Conservation (phyloP, 2,888 invertebrate genomes). For the Clostera curtula region DNA sequence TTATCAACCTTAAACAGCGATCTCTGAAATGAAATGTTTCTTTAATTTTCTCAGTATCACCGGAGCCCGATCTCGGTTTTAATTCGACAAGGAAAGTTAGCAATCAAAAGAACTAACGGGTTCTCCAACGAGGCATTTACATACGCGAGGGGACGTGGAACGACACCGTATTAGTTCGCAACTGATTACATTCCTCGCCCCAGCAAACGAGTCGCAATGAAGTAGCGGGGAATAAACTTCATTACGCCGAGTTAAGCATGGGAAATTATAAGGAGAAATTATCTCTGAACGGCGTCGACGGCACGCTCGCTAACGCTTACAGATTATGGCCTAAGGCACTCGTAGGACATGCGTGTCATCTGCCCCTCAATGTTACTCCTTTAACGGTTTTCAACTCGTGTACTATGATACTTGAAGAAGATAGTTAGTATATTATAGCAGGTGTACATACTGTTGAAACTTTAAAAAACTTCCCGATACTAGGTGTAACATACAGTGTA, state of each 20-base stretch:
- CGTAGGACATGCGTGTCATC: slow-evolving; percentile 43
- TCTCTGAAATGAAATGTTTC: slow-evolving; percentile 60
- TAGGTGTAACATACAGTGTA: too few relatives aligned
- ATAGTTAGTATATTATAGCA: too few relatives aligned
- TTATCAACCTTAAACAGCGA: slow-evolving; percentile 57
- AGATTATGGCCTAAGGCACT: slow-evolving; percentile 54
- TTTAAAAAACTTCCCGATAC: too few relatives aligned
- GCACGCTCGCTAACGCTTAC: slow-evolving; percentile 55
- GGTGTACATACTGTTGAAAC: too few relatives aligned
- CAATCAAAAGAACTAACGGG: slow-evolving; percentile 72
- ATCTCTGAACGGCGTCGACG: slow-evolving; percentile 58
- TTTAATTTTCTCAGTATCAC: slow-evolving; percentile 67
- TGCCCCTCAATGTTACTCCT: slow-evolving; percentile 36
- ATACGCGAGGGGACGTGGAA: slow-evolving; percentile 65
- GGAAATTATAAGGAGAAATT: slow-evolving; percentile 72
- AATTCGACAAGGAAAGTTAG: slow-evolving; percentile 66
- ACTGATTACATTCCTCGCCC: slow-evolving; percentile 70
- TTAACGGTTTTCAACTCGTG: too few relatives aligned
- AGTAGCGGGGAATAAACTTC: slow-evolving; percentile 72
- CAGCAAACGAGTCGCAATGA: slow-evolving; percentile 66
- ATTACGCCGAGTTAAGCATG: slow-evolving; percentile 70
- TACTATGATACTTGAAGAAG: too few relatives aligned
- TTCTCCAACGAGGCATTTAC: slow-evolving; percentile 66
- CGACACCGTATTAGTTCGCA: slow-evolving; percentile 70
- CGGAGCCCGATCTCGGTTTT: slow-evolving; percentile 61